Evolutionary conservation across 2,888 invertebrate species (phyloP).

Genomic region (Mystacides longicornis): DNA sequence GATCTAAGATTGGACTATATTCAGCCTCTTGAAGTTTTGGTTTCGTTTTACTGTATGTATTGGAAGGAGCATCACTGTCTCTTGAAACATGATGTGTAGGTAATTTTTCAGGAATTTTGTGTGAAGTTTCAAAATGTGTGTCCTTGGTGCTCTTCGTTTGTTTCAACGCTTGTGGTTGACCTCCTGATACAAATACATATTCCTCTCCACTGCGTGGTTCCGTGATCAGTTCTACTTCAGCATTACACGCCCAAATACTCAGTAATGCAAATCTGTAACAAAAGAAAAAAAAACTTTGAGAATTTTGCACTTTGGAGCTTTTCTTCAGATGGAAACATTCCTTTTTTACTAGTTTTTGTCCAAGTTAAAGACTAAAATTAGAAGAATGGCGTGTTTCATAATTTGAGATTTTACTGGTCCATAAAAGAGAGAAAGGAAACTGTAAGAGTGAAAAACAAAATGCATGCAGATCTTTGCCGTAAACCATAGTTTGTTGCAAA

Average conservation of each 20-base stretch:
- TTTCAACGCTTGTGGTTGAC: constrained; percentile 42
- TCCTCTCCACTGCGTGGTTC: constrained; percentile 59
- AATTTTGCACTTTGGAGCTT: too few relatives aligned
- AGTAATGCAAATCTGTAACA: constrained; percentile 47
- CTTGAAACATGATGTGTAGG: constrained; percentile 34
- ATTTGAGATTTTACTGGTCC: too few relatives aligned
- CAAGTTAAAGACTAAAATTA: too few relatives aligned
- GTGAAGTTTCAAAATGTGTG: constrained; percentile 59
- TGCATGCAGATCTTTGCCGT: too few relatives aligned
- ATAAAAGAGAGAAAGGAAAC: too few relatives aligned
- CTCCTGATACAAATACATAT: constrained; percentile 56
- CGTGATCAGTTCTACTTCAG: constrained; percentile 54
- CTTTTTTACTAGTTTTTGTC: too few relatives aligned
- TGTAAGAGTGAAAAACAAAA: too few relatives aligned
- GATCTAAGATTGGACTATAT: constrained; percentile 17
- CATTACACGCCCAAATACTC: constrained; percentile 33
- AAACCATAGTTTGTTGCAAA: too few relatives aligned
- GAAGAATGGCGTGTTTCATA: too few relatives aligned
- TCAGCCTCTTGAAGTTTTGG: constrained; percentile 17
- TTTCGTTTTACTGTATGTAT: constrained; percentile 19
- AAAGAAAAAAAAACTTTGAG: not conserved
- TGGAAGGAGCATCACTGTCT: constrained; percentile 20
- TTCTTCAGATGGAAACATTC: too few relatives aligned
- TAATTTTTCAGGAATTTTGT: constrained; percentile 57
- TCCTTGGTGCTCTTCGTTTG: constrained; percentile 30